Base-by-base conservation (phyloP, 1,140 invertebrate species). In the Musca vetustissima region DNA sequence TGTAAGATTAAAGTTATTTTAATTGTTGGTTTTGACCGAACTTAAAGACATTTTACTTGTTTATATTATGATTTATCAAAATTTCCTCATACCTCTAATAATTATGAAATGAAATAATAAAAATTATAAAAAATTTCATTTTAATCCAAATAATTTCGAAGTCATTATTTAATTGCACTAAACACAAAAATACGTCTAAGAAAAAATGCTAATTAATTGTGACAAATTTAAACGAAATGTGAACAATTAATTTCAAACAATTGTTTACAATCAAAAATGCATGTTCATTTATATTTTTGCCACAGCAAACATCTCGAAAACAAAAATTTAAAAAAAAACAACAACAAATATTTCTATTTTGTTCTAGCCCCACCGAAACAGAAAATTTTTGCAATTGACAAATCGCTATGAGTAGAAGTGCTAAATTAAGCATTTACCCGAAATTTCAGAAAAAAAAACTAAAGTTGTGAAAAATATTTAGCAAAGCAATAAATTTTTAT, bases 201-300 rank as follows among this genome's bases (percentile, higher is more conserved):
- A 43, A 43, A 61, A 61, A 61, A 61, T 36, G 17, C 19, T 61
- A 61, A 61, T 61, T 61, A 61, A 61, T 61, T 61, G 57, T 61
- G 57, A 61, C 57, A 61, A 61, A 61, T 61, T 61, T 61, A 61
- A 61, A 43, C 57, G 36, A 61, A 61, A 61, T 61, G 36, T 61
- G n/a, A 17, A 61, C 57, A 61, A 61, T 61, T 61, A 61, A 61
- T 61, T 61, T 43, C 57, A 25, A 55, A 61, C 36, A 43, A 43
- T 43, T 43, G 36, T 43, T 43, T 43, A 43, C 36, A 43, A 61
- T 15, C 53, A 32, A 61, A 21, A 53, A 17, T 13, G 36, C 28
- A 13, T 61, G 4, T 61, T 8, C 36, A 61, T 61, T 36, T 36
- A 61, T 61, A 43, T 32, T n/a, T n/a, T n/a, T n/a, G n/a, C n/a